Base-by-base conservation (phyloP, 2,797 vertebrate species). In the Gorsachius magnificus region DNA sequence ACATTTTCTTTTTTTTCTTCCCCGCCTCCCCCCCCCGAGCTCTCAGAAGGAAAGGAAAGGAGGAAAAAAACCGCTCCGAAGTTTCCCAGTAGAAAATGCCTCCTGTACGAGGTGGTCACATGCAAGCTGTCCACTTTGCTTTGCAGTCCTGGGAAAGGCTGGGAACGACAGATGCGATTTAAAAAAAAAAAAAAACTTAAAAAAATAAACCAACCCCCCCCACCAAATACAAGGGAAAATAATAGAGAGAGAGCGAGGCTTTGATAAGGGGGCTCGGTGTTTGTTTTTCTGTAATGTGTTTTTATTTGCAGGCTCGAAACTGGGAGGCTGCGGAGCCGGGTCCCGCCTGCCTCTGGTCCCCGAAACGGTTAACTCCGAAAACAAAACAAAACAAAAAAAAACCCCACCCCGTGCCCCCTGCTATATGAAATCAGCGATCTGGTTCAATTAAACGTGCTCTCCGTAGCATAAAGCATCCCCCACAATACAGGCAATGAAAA, bases 391-490 rank as follows among this genome's bases (percentile, higher is more conserved):
- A 74, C 13, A 41, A 53, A 28, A 64, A 18, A 45, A n/a, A 21
- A 31, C 13, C 2, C 0, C 51, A 60, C 51, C 36, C 78, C 80
- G 46, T 94, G 88, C 82, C 89, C 94, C 88, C 69, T 74, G 11
- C 76, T 85, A 74, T 89, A 90, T 72, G 95, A 95, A 96, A 93
- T 94, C 94, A 90, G 95, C 94, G 91, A 93, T 95, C 95, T 89
- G 90, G 77, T 87, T 96, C 96, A 91, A 95, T 96, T 95, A 58
- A 94, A 83, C 83, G 88, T 33, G 78, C 94, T 86, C 76, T 74
- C 70, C 93, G 33, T 92, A 63, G 96, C 89, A 91, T 94, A 87
- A 95, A 85, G 96, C 96, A 95, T 86, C 91, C 96, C 71, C 92
- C 95, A 88, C 95, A 83, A 83, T 68, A 64, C 94, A 90, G 90